Conservation (phyloP, 2,797 vertebrate species). For the Champsocephalus esox region DNA sequence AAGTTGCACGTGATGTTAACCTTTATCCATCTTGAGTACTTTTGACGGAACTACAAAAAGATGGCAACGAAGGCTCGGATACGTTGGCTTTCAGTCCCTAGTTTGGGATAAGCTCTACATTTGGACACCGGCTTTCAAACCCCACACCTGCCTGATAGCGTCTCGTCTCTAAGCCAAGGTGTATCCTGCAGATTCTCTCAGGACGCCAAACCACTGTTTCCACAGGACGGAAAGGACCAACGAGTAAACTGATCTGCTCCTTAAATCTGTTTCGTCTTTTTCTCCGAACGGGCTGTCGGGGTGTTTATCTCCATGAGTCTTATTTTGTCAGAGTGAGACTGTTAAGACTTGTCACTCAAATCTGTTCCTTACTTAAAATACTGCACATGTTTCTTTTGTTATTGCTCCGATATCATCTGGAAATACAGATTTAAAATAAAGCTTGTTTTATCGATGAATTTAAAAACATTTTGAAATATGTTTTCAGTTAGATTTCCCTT, state of each 20-base stretch:
- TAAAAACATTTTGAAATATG: too few relatives aligned
- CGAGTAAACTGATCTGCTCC: not conserved
- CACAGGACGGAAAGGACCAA: not conserved
- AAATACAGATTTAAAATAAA: not conserved
- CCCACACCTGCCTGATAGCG: not conserved
- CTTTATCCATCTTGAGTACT: not conserved
- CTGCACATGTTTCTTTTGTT: not conserved
- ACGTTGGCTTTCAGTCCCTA: not conserved
- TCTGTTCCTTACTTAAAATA: not conserved
- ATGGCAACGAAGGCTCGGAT: not conserved
- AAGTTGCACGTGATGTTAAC: not conserved
- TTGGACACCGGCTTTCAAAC: not conserved
- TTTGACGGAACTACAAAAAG: not conserved
- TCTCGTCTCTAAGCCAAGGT: not conserved
- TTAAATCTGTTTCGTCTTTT: not conserved
- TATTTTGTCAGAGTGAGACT: not conserved
- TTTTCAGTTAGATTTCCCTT: too few relatives aligned
- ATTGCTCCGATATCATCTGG: not conserved
- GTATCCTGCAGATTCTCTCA: not conserved
- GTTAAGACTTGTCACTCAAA: constrained; percentile 7
- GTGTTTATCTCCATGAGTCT: not conserved
- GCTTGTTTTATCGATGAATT: too few relatives aligned
- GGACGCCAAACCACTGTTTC: not conserved
- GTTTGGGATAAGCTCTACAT: not conserved
- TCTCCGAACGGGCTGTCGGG: not conserved